These are phyloP conservation scores for Pyralis farinalis DNA, from an alignment of 2,888 invertebrate species.

Conservation along the genomic window DNA sequence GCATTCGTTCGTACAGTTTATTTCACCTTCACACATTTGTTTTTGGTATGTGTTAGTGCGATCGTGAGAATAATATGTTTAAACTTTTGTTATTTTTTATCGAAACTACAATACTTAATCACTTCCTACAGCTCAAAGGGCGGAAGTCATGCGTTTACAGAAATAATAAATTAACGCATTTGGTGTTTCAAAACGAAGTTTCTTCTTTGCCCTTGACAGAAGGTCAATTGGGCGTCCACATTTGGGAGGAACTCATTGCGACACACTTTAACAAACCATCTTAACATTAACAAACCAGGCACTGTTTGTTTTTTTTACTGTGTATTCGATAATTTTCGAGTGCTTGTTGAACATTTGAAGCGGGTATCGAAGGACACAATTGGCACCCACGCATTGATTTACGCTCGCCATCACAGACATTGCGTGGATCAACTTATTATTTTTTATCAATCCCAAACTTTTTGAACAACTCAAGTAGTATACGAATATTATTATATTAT, in stretches of 20 bases:
- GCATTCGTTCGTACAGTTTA: constrained; percentile 29
- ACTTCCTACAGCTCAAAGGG: constrained; percentile 75
- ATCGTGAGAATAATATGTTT: constrained; percentile 61
- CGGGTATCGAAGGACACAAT: constrained; percentile 55
- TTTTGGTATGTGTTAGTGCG: constrained; percentile 50
- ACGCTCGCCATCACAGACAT: constrained; percentile 6
- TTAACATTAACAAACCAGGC: constrained; percentile 48
- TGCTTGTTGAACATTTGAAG: constrained; percentile 55
- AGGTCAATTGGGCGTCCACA: constrained; percentile 61
- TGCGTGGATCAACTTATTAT: too few species aligned
- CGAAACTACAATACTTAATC: constrained; percentile 62
- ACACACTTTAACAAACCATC: constrained; percentile 49
- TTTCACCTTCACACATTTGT: constrained; percentile 47
- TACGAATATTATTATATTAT: too few species aligned
- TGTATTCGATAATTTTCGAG: constrained; percentile 68
- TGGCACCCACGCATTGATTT: constrained; percentile 38
- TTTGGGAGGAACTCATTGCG: constrained; percentile 55
- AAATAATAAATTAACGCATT: constrained; percentile 71
- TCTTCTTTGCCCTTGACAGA: constrained; percentile 58
- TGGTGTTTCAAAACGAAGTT: constrained; percentile 55
- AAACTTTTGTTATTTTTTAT: constrained; percentile 67
- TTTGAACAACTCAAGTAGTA: too few species aligned
- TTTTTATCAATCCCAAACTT: too few species aligned
- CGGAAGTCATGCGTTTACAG: constrained; percentile 72
- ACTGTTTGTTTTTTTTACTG: constrained; percentile 59